Evolutionary conservation across 2,797 vertebrate genomes (phyloP).

Genomic region (Calcarius lapponicus): DNA sequence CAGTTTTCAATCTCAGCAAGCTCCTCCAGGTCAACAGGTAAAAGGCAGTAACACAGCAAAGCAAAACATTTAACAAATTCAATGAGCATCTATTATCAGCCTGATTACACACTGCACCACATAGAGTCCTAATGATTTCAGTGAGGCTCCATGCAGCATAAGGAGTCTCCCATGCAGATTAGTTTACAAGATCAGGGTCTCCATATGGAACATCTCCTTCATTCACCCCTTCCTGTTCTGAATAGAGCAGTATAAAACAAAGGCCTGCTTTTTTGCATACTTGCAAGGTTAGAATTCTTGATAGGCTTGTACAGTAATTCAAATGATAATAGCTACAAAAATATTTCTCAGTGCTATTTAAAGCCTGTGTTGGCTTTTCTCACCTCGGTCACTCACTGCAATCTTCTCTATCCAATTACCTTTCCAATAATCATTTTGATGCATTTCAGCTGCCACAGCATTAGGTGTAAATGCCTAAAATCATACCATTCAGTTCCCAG

Average conservation of each 20-base stretch:
- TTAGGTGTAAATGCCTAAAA: background rate
- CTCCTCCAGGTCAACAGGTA: constrained; percentile 30
- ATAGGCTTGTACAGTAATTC: background rate
- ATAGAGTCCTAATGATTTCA: constrained; percentile 50
- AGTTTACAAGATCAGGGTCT: constrained; percentile 44
- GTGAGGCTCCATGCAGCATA: constrained; percentile 30
- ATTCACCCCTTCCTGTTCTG: constrained; percentile 18
- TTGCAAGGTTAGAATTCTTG: background rate
- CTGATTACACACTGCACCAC: constrained; percentile 53
- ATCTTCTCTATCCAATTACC: background rate
- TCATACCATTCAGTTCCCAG: background rate
- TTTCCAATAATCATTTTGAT: background rate
- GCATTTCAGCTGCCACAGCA: background rate
- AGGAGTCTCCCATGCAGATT: constrained; percentile 52
- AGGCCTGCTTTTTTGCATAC: background rate
- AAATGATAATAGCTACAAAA: background rate
- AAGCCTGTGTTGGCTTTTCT: background rate
- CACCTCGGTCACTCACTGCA: background rate
- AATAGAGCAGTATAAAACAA: background rate
- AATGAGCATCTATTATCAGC: constrained; percentile 58
- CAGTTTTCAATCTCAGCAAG: constrained; percentile 7
- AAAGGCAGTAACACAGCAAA: constrained; percentile 44
- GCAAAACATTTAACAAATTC: constrained; percentile 56
- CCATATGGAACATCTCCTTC: constrained; percentile 43
- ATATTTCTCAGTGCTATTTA: background rate